Evolutionary conservation across 2,113 vertebrate species (phyloP), one percentile per base, ranked within the genome.

Genomic region (Gopherus evgoodei): DNA sequence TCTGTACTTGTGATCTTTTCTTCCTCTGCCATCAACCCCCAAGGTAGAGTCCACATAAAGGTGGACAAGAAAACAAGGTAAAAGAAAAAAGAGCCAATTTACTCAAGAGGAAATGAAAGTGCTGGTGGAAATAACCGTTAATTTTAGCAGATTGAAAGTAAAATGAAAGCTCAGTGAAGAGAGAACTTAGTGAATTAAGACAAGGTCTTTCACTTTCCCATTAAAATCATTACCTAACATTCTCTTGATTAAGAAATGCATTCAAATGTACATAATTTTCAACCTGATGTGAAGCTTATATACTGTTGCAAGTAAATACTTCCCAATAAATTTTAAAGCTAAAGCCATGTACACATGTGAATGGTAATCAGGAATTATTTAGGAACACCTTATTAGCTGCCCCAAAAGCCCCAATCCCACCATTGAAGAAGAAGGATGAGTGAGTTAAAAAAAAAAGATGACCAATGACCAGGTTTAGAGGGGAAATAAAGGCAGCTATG

Each of bases 91-190:
- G 57, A 95, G 19, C 4, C 14, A 93, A 91, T 88, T 95, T 96
- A 96, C 80, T 92, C 53, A 95, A 94, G 31, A 82, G 8, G 90
- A 96, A 97, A 94, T 50, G 91, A n/a, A 84, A 54, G 17, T 3
- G 24, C 29, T 91, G 25, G 16, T 97, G 47, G 59, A 94, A 96
- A 96, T 84, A 2, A 87, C 81, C 81, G 79, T 42, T 86, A 87
- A 88, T 96, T 89, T 72, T 84, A 92, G 22, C 8, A 56, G 35
- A 76, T 25, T 93, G 22, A 52, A 27, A 27, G 89, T 94, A 91
- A 82, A 6, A 89, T 27, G 50, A 24, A 3, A 84, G 86, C 31
- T 93, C 47, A 89, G 27, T 84, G 82, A 65, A 89, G 47, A 96
- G 54, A 94, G 16, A 53, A 93, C n/a, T 35, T 89, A 69, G 42